Evolutionary conservation across 2,113 vertebrate species (phyloP), one percentile per base, ranked within the genome.

Genomic region (Psephotus haematonotus): DNA sequence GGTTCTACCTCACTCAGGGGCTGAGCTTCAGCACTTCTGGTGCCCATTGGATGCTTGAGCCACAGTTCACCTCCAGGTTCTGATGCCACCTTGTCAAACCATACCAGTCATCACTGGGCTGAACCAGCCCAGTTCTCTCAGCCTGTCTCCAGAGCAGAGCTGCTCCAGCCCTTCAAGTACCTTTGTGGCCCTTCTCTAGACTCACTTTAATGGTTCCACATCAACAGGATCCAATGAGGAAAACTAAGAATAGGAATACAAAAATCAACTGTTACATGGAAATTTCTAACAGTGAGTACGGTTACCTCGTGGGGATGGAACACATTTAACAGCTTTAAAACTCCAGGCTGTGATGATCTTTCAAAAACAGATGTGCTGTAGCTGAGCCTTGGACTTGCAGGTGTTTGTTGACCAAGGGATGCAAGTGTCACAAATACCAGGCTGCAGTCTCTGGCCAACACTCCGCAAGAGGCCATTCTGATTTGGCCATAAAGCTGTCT

Each of bases 1-100:
- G 4, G 62, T 50, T 69, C 13, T 0, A 2, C 27, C 35, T 63
- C 31, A 5, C 14, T n/a, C 15, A 8, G 15, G 24, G 68, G n/a
- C 64, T 6, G 10, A 80, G 41, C 72, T 83, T 22, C 52, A 33
- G 20, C 47, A 41, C 19, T 60, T 29, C 57, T 59, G 57, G 23
- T 3, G 14, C 35, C 68, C 18, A 8, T 23, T 1, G 69, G 50
- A 46, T 29, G 24, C 35, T 31, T 29, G 39, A 69, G 82, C 35
- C 71, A 69, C 0, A 2, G 18, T 4, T 46, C 62, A 47, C 5
- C 60, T 47, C n/a, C 16, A 13, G 18, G 57, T 25, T 7, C 82
- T 9, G 50, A 37, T 17, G 19, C 1, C 64, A 47, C 47, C 35
- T 60, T 17, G 5, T 22, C 19, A 19, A 33, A 44, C 11, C 47